Evolutionary conservation across 2,113 vertebrate species (phyloP), one percentile per base, ranked within the genome.

Genomic region (Tachycineta bicolor): DNA sequence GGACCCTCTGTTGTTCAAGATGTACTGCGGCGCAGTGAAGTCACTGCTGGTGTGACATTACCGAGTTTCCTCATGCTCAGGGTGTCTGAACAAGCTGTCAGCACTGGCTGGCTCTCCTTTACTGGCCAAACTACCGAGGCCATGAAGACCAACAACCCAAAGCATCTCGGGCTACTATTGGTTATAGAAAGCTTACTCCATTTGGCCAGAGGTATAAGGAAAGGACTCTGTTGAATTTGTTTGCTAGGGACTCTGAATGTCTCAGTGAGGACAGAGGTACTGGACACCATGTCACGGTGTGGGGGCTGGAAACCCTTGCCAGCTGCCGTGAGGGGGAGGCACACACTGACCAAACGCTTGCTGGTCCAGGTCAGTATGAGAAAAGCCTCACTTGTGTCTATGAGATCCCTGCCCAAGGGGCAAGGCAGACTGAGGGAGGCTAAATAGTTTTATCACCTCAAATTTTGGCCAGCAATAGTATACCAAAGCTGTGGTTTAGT

Each of bases 301-400:
- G 77, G 92, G 31, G 80, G 62, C 55, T 75, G 68, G 43, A 97
- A 83, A 16, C 62, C 75, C 10, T 83, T 97, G 82, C 81, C 97
- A 77, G 87, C 97, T 49, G 18, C 49, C 4, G 12, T 79, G 49
- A 96, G 71, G 34, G 17, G 14, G 62, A 96, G 87, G 11, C 96
- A 97, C 41, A 82, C 7, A 1, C 34, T 98, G 68, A 79, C 96
- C 78, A 98, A 95, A 83, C 56, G 21, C 13, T 81, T 98, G 80
- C 71, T 97, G 31, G 97, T 98, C 60, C 97, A 71, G 96, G 97
- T 98, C 73, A 97, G 97, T 93, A 56, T 0, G 6, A 91, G 26
- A 67, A 52, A 9, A 47, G 20, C 15, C 39, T 86, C 2, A 0
- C 21, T 73, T 73, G 15, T 74, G 9, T 31, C 21, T 60, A 6